A percentile compares a stretch with the other conserved stretches of the same genome.
Conservation (phyloP, 2,888 invertebrate species). For the Acanthosepion lycidas region DNA sequence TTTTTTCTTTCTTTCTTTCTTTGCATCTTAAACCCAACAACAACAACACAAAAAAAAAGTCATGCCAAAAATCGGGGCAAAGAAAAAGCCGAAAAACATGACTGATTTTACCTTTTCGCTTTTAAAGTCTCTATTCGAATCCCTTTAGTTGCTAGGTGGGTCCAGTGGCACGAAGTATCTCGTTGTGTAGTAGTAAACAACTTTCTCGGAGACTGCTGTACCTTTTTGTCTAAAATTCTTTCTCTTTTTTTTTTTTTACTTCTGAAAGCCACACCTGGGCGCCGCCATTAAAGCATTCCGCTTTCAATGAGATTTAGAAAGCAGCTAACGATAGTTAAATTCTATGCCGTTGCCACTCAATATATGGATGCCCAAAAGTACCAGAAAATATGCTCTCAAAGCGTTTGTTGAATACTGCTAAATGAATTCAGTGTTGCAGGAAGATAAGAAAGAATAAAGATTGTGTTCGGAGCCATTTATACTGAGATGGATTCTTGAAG, state of each 20-base stretch:
- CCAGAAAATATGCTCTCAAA: neutral
- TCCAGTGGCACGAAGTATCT: neutral
- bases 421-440: too few relatives aligned
- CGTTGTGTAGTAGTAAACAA: neutral
- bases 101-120: neutral
- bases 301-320: neutral
- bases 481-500: too few relatives aligned
- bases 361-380: neutral
- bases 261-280: conserved; percentile 1
- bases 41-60: neutral
- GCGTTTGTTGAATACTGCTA: neutral
- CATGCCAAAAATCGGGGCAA: neutral
- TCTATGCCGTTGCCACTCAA: neutral
- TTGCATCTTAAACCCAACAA: neutral
- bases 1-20: too few relatives aligned
- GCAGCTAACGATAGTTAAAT: neutral
- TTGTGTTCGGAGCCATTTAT: too few relatives aligned
- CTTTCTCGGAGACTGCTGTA: neutral
- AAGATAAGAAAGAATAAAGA: too few relatives aligned
- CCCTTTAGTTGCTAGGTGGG: neutral
- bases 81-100: neutral
- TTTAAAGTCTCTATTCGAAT: neutral
- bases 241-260: neutral
- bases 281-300: conserved; percentile 21
- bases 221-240: neutral